phyloP scores from a whole-genome alignment of 2,888 invertebrate genomes.

The Agrilus cyanescens region DNA sequence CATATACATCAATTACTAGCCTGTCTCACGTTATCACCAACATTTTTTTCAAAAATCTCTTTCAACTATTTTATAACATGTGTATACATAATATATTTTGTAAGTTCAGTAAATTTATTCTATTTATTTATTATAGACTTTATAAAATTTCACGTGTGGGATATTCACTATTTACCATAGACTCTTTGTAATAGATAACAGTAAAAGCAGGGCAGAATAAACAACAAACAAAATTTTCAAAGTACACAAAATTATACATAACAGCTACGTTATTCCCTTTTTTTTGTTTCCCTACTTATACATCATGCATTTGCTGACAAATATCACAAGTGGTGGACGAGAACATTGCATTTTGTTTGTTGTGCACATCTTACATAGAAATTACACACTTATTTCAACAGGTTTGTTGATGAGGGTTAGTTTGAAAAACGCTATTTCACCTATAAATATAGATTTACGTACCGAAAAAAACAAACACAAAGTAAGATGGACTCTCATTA shows the following conservation, averaged over 20 bases:
- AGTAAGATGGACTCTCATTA: background rate
- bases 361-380: slow-evolving; percentile 21
- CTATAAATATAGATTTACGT: slow-evolving; percentile 12
- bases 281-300: slow-evolving; percentile 6
- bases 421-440: slow-evolving; percentile 14
- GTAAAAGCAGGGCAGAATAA: slow-evolving; percentile 6
- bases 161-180: slow-evolving; percentile 10
- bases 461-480: too few relatives aligned
- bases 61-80: slow-evolving; percentile 10
- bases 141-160: slow-evolving; percentile 4
- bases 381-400: slow-evolving; percentile 25
- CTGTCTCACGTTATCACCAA: slow-evolving; percentile 23
- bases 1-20: slow-evolving; percentile 19
- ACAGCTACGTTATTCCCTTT: slow-evolving; percentile 12
- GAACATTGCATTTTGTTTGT: slow-evolving; percentile 23
- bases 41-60: slow-evolving; percentile 3
- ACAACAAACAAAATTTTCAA: slow-evolving; percentile 12
- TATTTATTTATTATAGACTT: slow-evolving; percentile 6
- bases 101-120: slow-evolving; percentile 6
- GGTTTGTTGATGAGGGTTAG: slow-evolving; percentile 22
- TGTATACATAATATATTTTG: slow-evolving; percentile 9
- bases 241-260: slow-evolving; percentile 13
- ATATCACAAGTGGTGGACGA: slow-evolving; percentile 19
- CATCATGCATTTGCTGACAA: slow-evolving; percentile 12
- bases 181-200: background rate